Evolutionary conservation across 1,140 invertebrate genomes (phyloP).

Genomic region (Drosophila sucinea): DNA sequence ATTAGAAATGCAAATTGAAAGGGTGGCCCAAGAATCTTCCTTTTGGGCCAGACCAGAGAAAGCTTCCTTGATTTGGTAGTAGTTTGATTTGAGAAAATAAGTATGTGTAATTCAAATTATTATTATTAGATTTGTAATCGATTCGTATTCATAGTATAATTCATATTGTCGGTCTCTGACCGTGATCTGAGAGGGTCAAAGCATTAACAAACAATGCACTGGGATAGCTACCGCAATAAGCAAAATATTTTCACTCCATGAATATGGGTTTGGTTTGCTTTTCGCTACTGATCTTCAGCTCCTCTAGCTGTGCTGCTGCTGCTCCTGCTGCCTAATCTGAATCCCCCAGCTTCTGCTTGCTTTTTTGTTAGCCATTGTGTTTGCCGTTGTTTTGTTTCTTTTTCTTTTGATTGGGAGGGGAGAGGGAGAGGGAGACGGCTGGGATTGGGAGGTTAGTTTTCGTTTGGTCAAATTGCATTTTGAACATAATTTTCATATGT

Average conservation of each 20-base stretch:
- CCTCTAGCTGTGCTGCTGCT: slow-evolving; percentile 14
- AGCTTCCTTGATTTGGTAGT: too few relatives aligned
- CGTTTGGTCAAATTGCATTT: slow-evolving; percentile 70
- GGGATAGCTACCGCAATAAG: slow-evolving; percentile 32
- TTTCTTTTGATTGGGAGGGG: background rate
- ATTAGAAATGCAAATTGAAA: too few relatives aligned
- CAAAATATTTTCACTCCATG: slow-evolving; percentile 77
- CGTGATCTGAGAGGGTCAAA: slow-evolving; percentile 41
- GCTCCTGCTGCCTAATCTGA: slow-evolving; percentile 61
- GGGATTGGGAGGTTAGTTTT: background rate
- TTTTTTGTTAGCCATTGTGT: slow-evolving; percentile 63
- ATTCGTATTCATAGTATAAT: slow-evolving; percentile 73
- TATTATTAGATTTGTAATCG: background rate
- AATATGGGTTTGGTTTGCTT: slow-evolving; percentile 17
- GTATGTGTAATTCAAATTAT: too few relatives aligned
- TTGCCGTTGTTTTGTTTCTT: slow-evolving; percentile 33
- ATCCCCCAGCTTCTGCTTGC: slow-evolving; percentile 50
- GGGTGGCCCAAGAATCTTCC: too few relatives aligned
- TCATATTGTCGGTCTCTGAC: slow-evolving; percentile 53
- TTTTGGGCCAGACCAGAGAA: too few relatives aligned
- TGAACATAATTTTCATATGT: slow-evolving; percentile 80
- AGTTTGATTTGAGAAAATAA: too few relatives aligned
- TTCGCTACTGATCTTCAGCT: slow-evolving; percentile 3
- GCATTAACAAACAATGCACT: slow-evolving; percentile 75
- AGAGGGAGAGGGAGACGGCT: background rate